Evolutionary conservation across 2,888 invertebrate species (phyloP).

Genomic region (Nephrotoma flavescens): DNA sequence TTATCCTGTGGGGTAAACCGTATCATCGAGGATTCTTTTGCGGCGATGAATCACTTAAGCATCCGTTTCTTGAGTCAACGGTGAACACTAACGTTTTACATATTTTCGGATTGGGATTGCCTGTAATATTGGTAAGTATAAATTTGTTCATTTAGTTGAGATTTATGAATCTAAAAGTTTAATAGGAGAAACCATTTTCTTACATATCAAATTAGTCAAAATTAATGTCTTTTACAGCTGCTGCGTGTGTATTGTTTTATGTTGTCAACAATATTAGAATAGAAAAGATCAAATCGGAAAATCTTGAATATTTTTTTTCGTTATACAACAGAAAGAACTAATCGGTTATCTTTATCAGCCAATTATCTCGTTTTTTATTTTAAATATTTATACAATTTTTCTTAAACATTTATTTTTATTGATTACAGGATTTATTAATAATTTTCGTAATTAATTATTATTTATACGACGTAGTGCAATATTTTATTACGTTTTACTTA

Average conservation of each 20-base stretch:
- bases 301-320: too few relatives aligned
- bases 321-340: background rate
- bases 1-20: constrained; percentile 57
- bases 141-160: background rate
- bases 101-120: constrained; percentile 57
- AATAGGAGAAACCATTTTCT: background rate
- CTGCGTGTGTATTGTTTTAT: too few relatives aligned
- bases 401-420: background rate
- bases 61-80: constrained; percentile 74
- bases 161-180: background rate
- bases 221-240: too few relatives aligned
- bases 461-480: background rate
- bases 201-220: background rate
- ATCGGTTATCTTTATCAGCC: background rate
- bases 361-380: too few relatives aligned
- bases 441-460: background rate
- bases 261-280: too few relatives aligned
- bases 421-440: background rate
- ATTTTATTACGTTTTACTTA: too few relatives aligned
- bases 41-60: constrained; percentile 80
- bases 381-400: background rate
- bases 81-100: constrained; percentile 66
- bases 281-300: too few relatives aligned
- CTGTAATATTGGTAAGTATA: constrained; percentile 55
- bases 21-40: constrained; percentile 88